These are phyloP conservation scores for Anthopleura sola DNA, from an alignment of 64 coral and sea anemone genomes.

Conservation along the genomic window DNA sequence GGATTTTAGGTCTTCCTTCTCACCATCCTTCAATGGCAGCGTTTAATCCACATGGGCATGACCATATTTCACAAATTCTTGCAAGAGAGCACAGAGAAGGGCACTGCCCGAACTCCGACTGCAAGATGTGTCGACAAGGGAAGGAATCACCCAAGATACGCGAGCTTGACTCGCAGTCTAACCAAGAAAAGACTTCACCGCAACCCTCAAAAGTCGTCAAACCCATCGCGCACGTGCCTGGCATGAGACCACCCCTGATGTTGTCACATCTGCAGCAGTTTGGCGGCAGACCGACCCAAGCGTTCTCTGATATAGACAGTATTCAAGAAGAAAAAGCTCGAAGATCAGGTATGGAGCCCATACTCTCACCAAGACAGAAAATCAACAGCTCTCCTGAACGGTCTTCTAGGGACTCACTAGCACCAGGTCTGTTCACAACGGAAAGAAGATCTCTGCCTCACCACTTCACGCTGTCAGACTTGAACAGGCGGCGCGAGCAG, in stretches of 20 bases:
- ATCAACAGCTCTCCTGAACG: constrained; percentile 54
- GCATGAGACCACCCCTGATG: constrained; percentile 85
- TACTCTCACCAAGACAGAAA: constrained; percentile 52
- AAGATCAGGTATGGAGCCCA: constrained; percentile 44
- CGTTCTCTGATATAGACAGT: constrained; percentile 46
- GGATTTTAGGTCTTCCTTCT: constrained; percentile 78
- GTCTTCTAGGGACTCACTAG: constrained; percentile 46
- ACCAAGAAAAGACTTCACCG: constrained; percentile 38
- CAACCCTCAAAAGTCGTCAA: constrained; percentile 90
- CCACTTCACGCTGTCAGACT: constrained; percentile 75
- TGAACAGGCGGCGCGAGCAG: constrained; percentile 81
- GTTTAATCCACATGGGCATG: constrained; percentile 63
- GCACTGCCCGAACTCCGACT: constrained; percentile 51
- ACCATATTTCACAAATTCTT: constrained; percentile 75
- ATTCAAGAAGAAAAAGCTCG: constrained; percentile 67
- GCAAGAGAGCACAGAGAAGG: constrained; percentile 61
- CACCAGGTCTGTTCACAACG: constrained; percentile 24
- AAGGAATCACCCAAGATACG: constrained; percentile 63
- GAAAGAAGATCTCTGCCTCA: constrained; percentile 66
- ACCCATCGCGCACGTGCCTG: constrained; percentile 88
- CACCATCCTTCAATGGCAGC: constrained; percentile 60
- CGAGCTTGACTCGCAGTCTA: constrained; percentile 38
- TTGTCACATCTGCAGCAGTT: constrained; percentile 83
- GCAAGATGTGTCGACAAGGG: constrained; percentile 39
- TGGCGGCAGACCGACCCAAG: constrained; percentile 46